These are phyloP conservation scores for Glyphotaelius pellucidus DNA, from an alignment of 2,888 invertebrate species.

Conservation along the genomic window DNA sequence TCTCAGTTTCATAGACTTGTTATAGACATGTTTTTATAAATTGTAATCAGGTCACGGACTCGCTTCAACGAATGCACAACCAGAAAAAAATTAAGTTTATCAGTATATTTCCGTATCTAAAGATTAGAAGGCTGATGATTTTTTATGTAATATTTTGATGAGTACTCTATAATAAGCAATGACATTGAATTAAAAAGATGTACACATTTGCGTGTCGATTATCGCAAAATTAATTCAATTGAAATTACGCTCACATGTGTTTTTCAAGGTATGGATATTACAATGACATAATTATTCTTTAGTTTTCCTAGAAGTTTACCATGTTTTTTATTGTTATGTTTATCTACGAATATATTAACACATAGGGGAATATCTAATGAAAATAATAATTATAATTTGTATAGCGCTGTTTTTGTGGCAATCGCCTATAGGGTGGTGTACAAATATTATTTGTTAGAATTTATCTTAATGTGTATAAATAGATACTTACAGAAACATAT, in stretches of 20 bases:
- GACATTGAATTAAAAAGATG: background rate
- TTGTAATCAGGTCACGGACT: background rate
- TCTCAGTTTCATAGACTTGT: background rate
- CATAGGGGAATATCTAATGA: background rate
- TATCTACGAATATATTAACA: background rate
- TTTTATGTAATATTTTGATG: background rate
- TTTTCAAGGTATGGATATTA: conserved; percentile 7
- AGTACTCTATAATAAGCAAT: background rate
- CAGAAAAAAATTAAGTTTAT: background rate
- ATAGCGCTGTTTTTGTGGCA: too few relatives aligned
- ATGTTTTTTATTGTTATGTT: background rate
- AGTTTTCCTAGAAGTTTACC: background rate
- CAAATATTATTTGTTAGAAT: too few relatives aligned
- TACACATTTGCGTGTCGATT: background rate
- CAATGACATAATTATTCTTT: background rate
- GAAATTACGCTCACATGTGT: background rate
- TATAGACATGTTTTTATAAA: background rate
- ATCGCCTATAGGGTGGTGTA: too few relatives aligned
- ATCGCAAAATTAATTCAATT: background rate
- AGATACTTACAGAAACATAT: too few relatives aligned
- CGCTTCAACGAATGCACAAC: background rate
- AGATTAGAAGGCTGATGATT: background rate
- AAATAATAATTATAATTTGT: too few relatives aligned
- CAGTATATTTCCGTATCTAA: background rate
- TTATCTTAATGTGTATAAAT: too few relatives aligned